Base-by-base conservation (phyloP, 1,140 invertebrate species). In the Drosophila lini region DNA sequence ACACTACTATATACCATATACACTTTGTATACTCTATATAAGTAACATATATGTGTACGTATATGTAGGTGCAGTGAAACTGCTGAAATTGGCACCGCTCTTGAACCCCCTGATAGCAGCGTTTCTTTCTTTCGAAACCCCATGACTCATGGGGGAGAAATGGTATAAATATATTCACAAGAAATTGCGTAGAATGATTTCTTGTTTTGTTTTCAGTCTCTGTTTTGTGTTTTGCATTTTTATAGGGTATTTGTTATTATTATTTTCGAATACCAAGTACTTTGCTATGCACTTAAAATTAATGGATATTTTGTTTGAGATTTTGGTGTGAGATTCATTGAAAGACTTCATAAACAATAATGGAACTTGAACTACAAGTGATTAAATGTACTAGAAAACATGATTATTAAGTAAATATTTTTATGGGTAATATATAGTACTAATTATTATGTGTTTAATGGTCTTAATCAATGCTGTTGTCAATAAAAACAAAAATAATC, bases 161-260 rank as follows among this genome's bases (percentile, higher is more conserved):
- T 74, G 58, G 9, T 61, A 47, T 50, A 58, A 52, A 76, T 53
- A 58, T 42, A 75, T 41, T 36, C 63, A 36, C 28, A 31, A 75
- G 38, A 74, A 67, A 76, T 76, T 68, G 74, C 62, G 73, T 76
- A 59, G 73, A 58, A 55, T 47, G 40, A 11, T 59, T 52, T 38
- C 52, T 55, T 44, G 41, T 48, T 68, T 67, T 65, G 40, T 31
- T n/a, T 31, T 52, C 31, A 19, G 64, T 65, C 31, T 64, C 45
- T 48, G 58, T 31, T 47, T 63, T 63, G 60, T 64, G 64, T 64
- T 48, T 64, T 44, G 65, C 47, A 44, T 67, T 69, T 65, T 65
- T 22, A 55, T 36, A 55, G 22, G 19, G 13, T 55, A 38, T 55
- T 55, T 55, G 34, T 55, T 55, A n/a, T 38, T 55, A n/a, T 55